Evolutionary conservation across 2,113 vertebrate species (phyloP).

Genomic region (Hirundichthys speculiger): DNA sequence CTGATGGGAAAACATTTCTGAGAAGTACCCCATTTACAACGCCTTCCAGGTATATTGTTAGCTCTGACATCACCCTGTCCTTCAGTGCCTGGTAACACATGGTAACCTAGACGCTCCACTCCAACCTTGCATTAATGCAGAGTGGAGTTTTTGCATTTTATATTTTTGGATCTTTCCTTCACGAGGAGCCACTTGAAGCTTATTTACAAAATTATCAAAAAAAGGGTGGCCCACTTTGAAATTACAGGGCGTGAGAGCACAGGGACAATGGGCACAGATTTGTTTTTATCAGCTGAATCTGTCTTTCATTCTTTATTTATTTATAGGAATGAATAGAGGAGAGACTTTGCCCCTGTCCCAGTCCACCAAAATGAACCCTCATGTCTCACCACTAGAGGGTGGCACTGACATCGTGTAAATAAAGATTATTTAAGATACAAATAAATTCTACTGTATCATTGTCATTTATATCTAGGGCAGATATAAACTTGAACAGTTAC

Average conservation of each 20-base stretch:
- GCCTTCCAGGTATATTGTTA: constrained; percentile 36
- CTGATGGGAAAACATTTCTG: constrained; percentile 63
- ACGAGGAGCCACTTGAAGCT: background rate
- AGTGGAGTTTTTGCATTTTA: constrained; percentile 4
- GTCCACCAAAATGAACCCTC: background rate
- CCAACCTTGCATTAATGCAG: constrained; percentile 68
- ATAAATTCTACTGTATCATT: background rate
- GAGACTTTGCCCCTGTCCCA: background rate
- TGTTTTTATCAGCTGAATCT: background rate
- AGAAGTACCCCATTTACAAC: constrained; percentile 46
- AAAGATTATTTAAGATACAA: background rate
- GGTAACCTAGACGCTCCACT: constrained; percentile 57
- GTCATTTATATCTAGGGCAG: background rate
- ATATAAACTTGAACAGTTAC: background rate
- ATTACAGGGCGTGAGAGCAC: background rate
- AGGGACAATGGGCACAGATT: background rate
- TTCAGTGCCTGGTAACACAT: constrained; percentile 48
- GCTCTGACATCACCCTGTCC: constrained; percentile 43
- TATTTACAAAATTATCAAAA: background rate
- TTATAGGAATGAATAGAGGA: background rate
- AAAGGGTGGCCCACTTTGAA: background rate
- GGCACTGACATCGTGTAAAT: constrained; percentile 37
- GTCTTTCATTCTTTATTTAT: background rate
- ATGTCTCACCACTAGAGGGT: constrained; percentile 73
- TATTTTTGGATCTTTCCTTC: constrained; percentile 1